These are phyloP conservation scores for Drosophila micromelanica DNA, from an alignment of 1,140 invertebrate genomes.

Conservation along the genomic window DNA sequence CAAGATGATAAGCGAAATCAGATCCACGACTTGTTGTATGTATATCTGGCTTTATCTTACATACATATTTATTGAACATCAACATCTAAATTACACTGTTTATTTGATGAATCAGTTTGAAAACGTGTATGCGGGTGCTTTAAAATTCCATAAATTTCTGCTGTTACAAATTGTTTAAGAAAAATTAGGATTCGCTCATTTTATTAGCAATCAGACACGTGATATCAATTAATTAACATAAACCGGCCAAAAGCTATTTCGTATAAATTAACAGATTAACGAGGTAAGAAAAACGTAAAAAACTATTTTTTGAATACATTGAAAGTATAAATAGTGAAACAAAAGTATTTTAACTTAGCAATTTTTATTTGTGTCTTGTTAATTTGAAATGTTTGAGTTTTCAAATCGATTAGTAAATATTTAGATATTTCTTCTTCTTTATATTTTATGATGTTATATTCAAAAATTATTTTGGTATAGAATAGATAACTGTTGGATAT, in stretches of 20 bases:
- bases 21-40: background rate
- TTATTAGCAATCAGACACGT: constrained; percentile 23
- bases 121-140: constrained; percentile 24
- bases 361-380: too few relatives aligned
- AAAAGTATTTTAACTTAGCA: too few relatives aligned
- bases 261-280: too few relatives aligned
- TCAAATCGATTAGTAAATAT: too few relatives aligned
- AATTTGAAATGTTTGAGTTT: too few relatives aligned
- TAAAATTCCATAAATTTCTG: constrained; percentile 6
- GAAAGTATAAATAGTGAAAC: too few relatives aligned
- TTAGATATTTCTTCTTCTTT: too few relatives aligned
- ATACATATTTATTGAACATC: constrained; percentile 15
- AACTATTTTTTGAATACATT: too few relatives aligned
- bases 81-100: constrained; percentile 27
- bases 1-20: constrained; percentile 7
- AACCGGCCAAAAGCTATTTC: background rate
- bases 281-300: too few relatives aligned
- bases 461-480: too few relatives aligned
- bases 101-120: constrained; percentile 20
- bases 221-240: constrained; percentile 12
- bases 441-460: too few relatives aligned
- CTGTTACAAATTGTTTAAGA: constrained; percentile 4
- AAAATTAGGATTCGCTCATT: constrained; percentile 7
- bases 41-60: background rate
- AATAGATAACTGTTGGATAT: too few relatives aligned